Conservation (phyloP, 1,140 invertebrate genomes). For the Pseudobourletiella spinata region DNA sequence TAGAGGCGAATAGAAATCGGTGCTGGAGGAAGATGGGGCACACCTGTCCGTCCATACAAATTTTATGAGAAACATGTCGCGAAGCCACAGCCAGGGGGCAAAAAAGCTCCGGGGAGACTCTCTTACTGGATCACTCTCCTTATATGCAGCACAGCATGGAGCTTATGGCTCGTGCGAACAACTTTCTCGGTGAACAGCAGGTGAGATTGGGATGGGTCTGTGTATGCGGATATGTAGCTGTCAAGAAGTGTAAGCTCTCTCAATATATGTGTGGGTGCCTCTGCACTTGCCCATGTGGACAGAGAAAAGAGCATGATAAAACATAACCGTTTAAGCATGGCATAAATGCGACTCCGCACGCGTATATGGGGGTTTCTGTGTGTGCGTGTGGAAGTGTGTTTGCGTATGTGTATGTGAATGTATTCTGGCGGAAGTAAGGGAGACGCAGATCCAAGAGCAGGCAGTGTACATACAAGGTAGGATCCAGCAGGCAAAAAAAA, state of each 20-base stretch:
- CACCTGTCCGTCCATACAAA: constrained; percentile 3
- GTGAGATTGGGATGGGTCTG: not conserved
- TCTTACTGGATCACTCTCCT: no score
- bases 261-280: not conserved
- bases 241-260: not conserved
- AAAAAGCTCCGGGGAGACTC: not conserved
- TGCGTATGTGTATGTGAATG: not conserved
- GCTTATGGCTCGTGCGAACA: no score
- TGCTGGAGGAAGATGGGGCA: not conserved
- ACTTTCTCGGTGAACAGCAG: not conserved
- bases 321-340: no score
- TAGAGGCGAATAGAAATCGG: not conserved
- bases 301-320: not conserved
- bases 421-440: no score
- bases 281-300: no score
- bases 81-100: not conserved
- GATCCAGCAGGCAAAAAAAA: not conserved
- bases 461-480: no score
- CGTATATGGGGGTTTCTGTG: not conserved
- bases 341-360: no score
- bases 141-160: no score
- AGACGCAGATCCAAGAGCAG: no score
- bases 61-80: not conserved
- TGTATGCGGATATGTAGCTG: not conserved
- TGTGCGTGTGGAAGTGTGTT: constrained; percentile 1